Base-by-base conservation (phyloP, 2,797 vertebrate species). In the Anguilla obscura region DNA sequence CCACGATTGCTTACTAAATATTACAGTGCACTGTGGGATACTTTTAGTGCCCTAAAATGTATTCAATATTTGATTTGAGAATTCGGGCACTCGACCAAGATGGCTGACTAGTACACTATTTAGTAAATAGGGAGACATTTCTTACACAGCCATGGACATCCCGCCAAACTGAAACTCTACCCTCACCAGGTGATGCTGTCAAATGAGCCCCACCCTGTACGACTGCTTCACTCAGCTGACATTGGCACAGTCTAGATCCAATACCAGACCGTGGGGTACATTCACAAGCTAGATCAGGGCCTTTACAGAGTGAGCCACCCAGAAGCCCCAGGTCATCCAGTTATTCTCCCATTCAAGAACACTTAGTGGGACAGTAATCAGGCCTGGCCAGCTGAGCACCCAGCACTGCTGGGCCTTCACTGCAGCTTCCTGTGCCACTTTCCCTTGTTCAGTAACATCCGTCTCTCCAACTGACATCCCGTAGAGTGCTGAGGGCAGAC, bases 381-480 rank as follows among this genome's bases (percentile, higher is more conserved):
- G 63, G 96, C 97, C 97, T 95, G 96, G 95, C 97, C 97, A 96
- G 97, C 97, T 85, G 95, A 96, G 91, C 90, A 91, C 93, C 89
- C 90, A 88, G 93, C 93, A 92, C 91, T 60, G 6, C 90, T 71
- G 91, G 87, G 85, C 86, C 24, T 52, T 90, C 24, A 6, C n/a
- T 93, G 86, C 90, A 90, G 90, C 91, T 86, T 87, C 79, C 3
- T 71, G 71, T 71, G 90, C 89, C 86, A 50, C 74, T 87, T 8
- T 58, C n/a, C 45, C 33, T 14, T 84, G 84, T 2, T 98, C 95
- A 99, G 93, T 98, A 99, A 94, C 98, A 98, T 89, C 98, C 98
- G 0, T 99, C 98, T 91, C 96, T 97, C 98, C 98, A 99, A 89
- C 95, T 95, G 87, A 95, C 93, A 89, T 99, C 97, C 18, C 96